Percentiles rank a stretch among this genome's conserved stretches.
Conservation (phyloP, 1,140 invertebrate species). For the Melanaphis sacchari region DNA sequence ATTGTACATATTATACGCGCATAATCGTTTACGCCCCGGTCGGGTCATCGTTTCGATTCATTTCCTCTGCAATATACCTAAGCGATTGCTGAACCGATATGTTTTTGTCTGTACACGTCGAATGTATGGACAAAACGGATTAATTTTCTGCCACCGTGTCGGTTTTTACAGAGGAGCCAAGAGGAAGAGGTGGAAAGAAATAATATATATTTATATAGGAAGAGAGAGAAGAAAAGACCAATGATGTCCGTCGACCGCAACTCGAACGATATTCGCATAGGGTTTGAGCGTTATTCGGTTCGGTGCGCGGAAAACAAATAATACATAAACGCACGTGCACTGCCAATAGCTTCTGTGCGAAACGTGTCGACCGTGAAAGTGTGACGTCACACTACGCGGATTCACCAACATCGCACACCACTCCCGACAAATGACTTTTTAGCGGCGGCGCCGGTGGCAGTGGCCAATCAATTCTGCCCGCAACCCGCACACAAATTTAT, state of each 20-base stretch:
- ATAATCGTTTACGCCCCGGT: neutral
- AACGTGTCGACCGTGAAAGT: conserved; percentile 31
- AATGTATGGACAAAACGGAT: neutral
- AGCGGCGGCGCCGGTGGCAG: too few species aligned
- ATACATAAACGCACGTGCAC: neutral
- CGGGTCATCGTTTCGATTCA: neutral
- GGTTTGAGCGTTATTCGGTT: neutral
- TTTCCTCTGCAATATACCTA: neutral
- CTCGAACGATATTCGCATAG: neutral
- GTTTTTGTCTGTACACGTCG: neutral
- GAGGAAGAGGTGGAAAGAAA: neutral
- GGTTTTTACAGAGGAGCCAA: too few species aligned
- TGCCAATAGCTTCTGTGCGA: neutral
- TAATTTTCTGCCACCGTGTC: neutral
- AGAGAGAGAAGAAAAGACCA: neutral
- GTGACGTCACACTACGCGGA: conserved; percentile 27
- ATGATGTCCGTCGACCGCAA: neutral
- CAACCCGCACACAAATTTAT: neutral
- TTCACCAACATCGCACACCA: neutral
- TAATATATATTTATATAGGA: too few species aligned
- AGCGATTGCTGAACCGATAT: neutral
- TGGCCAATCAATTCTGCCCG: neutral
- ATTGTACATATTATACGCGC: neutral
- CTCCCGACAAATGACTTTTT: neutral
- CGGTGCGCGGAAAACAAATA: neutral